These are phyloP conservation scores for Pseudonaja textilis DNA, from an alignment of 2,113 vertebrate species.

Conservation along the genomic window DNA sequence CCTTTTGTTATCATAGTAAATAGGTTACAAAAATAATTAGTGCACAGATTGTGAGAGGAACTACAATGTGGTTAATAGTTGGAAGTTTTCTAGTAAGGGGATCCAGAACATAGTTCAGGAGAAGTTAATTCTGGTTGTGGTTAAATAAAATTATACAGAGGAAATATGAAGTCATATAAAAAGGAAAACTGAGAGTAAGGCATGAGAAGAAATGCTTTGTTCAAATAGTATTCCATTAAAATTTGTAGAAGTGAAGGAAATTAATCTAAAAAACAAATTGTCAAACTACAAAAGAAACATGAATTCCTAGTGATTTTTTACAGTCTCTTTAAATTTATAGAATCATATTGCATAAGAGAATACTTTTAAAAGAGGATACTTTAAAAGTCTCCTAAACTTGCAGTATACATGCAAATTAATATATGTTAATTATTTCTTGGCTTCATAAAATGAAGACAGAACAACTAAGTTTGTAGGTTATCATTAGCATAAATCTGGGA, in stretches of 20 bases:
- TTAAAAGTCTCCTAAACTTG: conserved; percentile 18
- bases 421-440: conserved; percentile 44
- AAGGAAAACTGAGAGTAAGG: not conserved
- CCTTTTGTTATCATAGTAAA: not conserved
- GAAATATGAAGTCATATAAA: not conserved
- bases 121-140: not conserved
- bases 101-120: not conserved
- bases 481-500: conserved; percentile 64
- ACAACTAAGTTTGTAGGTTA: conserved; percentile 47
- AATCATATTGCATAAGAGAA: not conserved
- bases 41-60: not conserved
- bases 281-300: not conserved
- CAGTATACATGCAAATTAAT: conserved; percentile 46
- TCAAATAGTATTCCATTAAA: not conserved
- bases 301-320: not conserved
- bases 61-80: not conserved
- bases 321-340: not conserved
- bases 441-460: conserved; percentile 35
- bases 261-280: not conserved
- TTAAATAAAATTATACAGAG: not conserved
- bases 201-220: not conserved
- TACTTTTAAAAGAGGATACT: conserved; percentile 1
- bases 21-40: not conserved
- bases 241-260: not conserved
- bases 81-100: not conserved